Evolutionary conservation across 2,113 vertebrate genomes (phyloP).

Genomic region (Sander vitreus): DNA sequence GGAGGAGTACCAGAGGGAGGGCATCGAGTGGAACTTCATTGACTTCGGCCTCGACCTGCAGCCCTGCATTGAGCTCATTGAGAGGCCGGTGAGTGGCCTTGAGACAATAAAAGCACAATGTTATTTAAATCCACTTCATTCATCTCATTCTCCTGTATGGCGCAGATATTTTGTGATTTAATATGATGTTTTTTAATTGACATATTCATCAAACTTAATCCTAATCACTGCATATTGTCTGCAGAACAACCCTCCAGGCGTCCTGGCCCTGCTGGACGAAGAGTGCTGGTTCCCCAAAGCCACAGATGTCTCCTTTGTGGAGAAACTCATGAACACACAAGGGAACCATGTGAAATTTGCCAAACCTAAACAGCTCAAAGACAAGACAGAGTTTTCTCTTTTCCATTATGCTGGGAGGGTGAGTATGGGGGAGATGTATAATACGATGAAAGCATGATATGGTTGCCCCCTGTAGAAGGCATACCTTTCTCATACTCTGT

Average conservation of each 20-base stretch:
- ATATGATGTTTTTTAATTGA: neutral
- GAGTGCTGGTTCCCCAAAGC: constrained; percentile 99
- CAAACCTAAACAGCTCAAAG: constrained; percentile 95
- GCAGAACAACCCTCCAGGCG: constrained; percentile 95
- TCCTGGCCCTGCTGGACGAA: constrained; percentile 95
- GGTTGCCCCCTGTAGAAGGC: neutral
- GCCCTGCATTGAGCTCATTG: constrained; percentile 97
- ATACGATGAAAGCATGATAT: neutral
- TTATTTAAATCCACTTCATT: neutral
- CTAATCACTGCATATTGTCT: constrained; percentile 26
- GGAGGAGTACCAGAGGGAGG: constrained; percentile 96
- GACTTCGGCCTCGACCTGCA: constrained; percentile 97
- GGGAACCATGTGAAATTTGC: constrained; percentile 93
- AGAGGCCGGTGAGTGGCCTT: constrained; percentile 83
- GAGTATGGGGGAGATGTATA: neutral
- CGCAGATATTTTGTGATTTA: neutral
- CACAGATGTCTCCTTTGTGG: constrained; percentile 95
- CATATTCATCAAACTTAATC: neutral
- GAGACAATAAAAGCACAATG: neutral
- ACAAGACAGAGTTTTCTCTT: constrained; percentile 94
- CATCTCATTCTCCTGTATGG: neutral
- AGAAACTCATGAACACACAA: constrained; percentile 93
- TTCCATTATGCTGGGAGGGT: constrained; percentile 96
- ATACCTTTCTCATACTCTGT: neutral
- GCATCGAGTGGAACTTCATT: constrained; percentile 98